Percentiles rank a stretch among this genome's conserved stretches.
Evolutionary conservation across 2,113 vertebrate genomes (phyloP).

Genomic region (Ancistrus triradiatus): DNA sequence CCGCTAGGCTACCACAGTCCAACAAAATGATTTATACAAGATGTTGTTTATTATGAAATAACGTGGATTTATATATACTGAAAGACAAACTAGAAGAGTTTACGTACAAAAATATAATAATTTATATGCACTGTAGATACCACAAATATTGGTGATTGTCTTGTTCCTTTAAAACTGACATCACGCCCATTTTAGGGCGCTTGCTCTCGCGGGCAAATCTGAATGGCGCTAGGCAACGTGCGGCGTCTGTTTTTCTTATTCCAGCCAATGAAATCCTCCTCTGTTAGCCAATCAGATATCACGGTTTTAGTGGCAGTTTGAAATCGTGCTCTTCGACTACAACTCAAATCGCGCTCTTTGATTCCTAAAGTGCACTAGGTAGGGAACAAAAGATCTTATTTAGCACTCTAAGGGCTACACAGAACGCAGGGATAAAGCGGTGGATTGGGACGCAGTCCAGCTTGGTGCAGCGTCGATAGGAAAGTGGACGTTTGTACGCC

Average conservation of each 20-base stretch:
- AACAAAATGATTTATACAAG: too few species aligned
- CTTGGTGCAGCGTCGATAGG: too few species aligned
- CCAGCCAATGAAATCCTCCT: slow-evolving; percentile 54
- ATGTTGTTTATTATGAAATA: too few species aligned
- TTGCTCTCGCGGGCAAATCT: slow-evolving; percentile 51
- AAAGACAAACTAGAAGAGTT: too few species aligned
- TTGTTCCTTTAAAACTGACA: slow-evolving; percentile 12
- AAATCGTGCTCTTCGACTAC: not conserved
- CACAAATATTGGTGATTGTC: too few species aligned
- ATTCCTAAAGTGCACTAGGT: not conserved
- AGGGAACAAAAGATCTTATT: not conserved
- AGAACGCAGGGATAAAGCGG: too few species aligned
- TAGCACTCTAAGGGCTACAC: not conserved
- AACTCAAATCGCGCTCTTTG: not conserved
- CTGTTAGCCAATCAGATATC: slow-evolving; percentile 55
- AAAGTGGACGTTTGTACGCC: not conserved
- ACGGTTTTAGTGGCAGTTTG: slow-evolving; percentile 60
- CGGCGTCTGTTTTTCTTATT: slow-evolving; percentile 3
- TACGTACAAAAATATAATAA: too few species aligned
- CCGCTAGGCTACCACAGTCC: too few species aligned
- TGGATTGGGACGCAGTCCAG: not conserved
- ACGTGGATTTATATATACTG: too few species aligned
- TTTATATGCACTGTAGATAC: too few species aligned
- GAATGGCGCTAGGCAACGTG: slow-evolving; percentile 53
- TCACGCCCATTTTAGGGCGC: slow-evolving; percentile 45